Evolutionary conservation across 2,888 invertebrate species (phyloP), one percentile per base, ranked within the genome.

Genomic region (Drosophila anceps): DNA sequence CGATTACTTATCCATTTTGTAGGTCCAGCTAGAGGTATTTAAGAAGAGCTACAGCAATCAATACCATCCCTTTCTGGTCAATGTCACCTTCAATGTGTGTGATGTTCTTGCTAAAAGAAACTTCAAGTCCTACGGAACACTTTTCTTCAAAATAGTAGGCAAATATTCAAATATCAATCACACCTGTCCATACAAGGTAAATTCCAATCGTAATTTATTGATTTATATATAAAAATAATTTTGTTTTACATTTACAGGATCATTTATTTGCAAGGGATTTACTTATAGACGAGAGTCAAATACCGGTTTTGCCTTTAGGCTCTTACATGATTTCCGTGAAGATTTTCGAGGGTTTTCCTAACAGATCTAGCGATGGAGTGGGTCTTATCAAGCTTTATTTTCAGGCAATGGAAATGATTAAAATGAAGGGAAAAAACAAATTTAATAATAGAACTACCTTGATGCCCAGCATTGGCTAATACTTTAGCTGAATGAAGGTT

Each of bases 91-190:
- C 4, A 85, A 85, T n/a, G 0, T 70, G 0, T 82, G 82, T 15
- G 76, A 85, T 3, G 1, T 73, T 1, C 1, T 82, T 4, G 37
- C 74, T 0, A 69, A 50, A 8, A 54, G 67, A 33, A 71, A 20
- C 46, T 82, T 39, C 10, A 8, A 54, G 9, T 46, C 76, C 0
- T 79, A 82, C 7, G 82, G 69, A 1, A 13, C 20, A 1, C 58
- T 82, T 1, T 2, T 51, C 6, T 15, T 5, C 9, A 44, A 20
- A 7, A 13, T 44, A 27, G 0, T 73, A 1, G 0, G 48, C 0
- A 70, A 51, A 7, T 79, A 53, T 20, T 35, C 82, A 0, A 82
- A 82, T 31, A 54, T 74, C 0, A 82, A 82, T 57, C 80, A 82
- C 5, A 51, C 46, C 15, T 82, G 82, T 10, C 82, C 82, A 0